phyloP scores from a whole-genome alignment of 2,113 vertebrate genomes.

The Vulpes lagopus region DNA sequence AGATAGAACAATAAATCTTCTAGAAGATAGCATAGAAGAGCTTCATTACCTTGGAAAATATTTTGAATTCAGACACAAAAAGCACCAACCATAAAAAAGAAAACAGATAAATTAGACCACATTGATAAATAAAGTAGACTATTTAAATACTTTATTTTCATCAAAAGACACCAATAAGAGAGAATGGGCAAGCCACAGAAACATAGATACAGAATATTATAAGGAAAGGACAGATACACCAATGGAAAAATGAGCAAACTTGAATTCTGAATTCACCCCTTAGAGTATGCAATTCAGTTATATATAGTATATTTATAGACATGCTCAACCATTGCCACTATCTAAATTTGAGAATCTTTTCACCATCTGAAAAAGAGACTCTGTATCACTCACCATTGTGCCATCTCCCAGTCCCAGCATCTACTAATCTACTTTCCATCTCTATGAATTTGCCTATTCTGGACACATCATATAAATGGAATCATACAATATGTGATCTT shows the following conservation, averaged over 20 bases:
- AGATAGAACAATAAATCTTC: background rate
- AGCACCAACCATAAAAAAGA: background rate
- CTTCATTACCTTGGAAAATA: background rate
- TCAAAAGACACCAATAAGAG: background rate
- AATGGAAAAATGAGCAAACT: background rate
- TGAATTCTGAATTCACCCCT: background rate
- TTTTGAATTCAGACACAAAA: constrained; percentile 34
- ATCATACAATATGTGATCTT: background rate
- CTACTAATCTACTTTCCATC: background rate
- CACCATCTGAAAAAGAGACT: background rate
- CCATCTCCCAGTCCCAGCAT: background rate
- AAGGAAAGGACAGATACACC: background rate
- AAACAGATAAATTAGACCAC: background rate
- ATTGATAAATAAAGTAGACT: background rate
- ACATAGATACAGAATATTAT: background rate
- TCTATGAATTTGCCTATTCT: background rate
- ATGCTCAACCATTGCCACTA: background rate
- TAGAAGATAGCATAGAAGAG: constrained; percentile 2
- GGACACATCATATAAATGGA: background rate
- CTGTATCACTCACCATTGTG: background rate
- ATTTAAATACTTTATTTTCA: background rate
- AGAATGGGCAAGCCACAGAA: background rate
- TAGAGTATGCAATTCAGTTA: background rate
- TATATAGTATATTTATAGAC: background rate
- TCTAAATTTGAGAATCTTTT: background rate